Percentiles rank a stretch among this genome's conserved stretches.
Evolutionary conservation across 30 jellyfish, hydroid and myxozoan species (phyloP).

Genomic region (Nemopilema nomurai): DNA sequence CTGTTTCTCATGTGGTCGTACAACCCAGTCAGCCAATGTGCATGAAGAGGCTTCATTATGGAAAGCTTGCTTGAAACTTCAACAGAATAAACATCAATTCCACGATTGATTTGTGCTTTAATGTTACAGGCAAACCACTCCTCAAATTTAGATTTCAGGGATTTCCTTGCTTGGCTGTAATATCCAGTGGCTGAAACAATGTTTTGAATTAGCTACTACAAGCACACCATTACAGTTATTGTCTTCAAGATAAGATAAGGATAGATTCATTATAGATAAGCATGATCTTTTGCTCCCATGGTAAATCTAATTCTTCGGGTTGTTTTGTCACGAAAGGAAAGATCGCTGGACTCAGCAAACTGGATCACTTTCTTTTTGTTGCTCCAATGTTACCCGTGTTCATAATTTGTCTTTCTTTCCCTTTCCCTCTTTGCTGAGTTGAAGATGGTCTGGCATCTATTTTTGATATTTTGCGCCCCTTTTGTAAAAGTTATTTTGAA

Average conservation of each 20-base stretch:
- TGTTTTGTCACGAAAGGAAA: slow-evolving; percentile 6
- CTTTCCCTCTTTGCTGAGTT: too few relatives aligned
- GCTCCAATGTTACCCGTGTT: too few relatives aligned
- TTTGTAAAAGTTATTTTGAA: too few relatives aligned
- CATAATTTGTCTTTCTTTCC: too few relatives aligned
- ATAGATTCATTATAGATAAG: slow-evolving; percentile 2
- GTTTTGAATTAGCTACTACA: background rate
- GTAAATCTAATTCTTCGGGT: background rate
- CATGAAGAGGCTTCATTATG: slow-evolving; percentile 61
- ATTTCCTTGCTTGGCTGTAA: slow-evolving; percentile 10
- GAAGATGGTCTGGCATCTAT: too few relatives aligned
- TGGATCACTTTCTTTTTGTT: too few relatives aligned
- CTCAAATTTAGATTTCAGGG: too few relatives aligned
- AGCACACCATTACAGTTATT: background rate
- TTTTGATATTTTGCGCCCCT: too few relatives aligned
- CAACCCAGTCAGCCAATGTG: slow-evolving; percentile 59
- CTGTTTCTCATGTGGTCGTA: slow-evolving; percentile 46
- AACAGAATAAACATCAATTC: slow-evolving; percentile 43
- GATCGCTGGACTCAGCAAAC: too few relatives aligned
- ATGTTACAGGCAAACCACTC: slow-evolving; percentile 23
- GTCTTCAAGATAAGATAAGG: slow-evolving; percentile 50
- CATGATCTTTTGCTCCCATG: background rate
- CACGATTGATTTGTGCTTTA: slow-evolving; percentile 13
- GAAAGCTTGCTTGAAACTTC: slow-evolving; percentile 53
- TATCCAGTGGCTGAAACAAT: slow-evolving; percentile 76